Evolutionary conservation across 2,888 invertebrate species (phyloP), one percentile per base, ranked within the genome.

Genomic region (Apotomis betuletana): DNA sequence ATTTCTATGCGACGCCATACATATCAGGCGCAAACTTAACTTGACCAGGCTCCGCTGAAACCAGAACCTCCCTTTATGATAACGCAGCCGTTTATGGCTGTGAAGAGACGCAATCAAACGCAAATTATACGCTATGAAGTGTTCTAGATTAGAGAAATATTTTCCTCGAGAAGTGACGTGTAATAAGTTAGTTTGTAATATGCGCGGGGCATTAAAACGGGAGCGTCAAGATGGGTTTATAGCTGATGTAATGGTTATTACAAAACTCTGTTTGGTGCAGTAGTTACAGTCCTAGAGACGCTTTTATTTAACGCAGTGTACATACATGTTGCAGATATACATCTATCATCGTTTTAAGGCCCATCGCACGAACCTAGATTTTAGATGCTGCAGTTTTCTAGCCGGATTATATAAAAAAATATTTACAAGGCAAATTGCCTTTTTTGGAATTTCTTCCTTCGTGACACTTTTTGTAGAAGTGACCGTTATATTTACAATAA

Each of bases 61-160:
- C 75, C 69, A 75, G 75, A 69, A 71, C 71, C 75, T 75, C 70
- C 77, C 75, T 71, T 63, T 75, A 74, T 74, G 77, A 77, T 77
- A 77, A 74, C 75, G 73, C 62, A 55, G 36, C 74, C 75, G 36
- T 69, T 69, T 77, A 79, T 69, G 75, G 78, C n/a, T 52, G 69
- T 64, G 70, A 76, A 74, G 76, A 77, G 69, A 67, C 54, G 69
- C 68, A 71, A 69, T 71, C 65, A 74, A 65, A 74, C 49, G 71
- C 69, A 61, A 67, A 75, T 72, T 72, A 68, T 68, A 72, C 54
- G 51, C 52, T 67, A 44, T 44, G 38, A 52, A 58, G 41, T 41
- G 64, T 54, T 59, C 46, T 63, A 54, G 46, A 67, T 63, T 67
- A 64, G 61, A 46, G 36, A n/a, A 10, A 64, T 36, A 60, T 70